Conservation (phyloP, 2,888 invertebrate species). For the Drymonia ruficornis region DNA sequence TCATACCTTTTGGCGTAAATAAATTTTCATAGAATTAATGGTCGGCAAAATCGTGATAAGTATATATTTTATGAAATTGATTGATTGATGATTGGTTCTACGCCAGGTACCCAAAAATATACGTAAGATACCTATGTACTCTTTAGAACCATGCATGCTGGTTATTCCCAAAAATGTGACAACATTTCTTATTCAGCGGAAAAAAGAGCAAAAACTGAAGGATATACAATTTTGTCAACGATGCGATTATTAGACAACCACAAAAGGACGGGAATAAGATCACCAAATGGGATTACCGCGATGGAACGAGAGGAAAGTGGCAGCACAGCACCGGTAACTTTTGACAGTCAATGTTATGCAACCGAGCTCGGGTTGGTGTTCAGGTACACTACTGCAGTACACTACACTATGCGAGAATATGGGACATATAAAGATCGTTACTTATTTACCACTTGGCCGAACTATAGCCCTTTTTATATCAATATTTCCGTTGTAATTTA, state of each 20-base stretch:
- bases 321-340: neutral
- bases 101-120: too few species aligned
- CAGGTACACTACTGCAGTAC: conserved; percentile 12
- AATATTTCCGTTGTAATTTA: too few species aligned
- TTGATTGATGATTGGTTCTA: too few species aligned
- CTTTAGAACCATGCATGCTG: too few species aligned
- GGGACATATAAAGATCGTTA: neutral
- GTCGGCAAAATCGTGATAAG: too few species aligned
- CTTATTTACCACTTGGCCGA: too few species aligned
- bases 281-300: neutral
- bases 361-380: conserved; percentile 23
- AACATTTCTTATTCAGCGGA: too few species aligned
- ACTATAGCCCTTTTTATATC: too few species aligned
- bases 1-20: conserved; percentile 2
- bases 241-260: neutral
- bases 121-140: too few species aligned
- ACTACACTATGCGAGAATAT: conserved; percentile 6
- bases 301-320: neutral
- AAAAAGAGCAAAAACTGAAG: neutral
- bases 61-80: too few species aligned
- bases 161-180: too few species aligned
- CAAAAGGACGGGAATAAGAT: neutral
- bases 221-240: neutral
- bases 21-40: conserved; percentile 27
- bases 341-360: conserved; percentile 35